Conservation (phyloP, 2,797 vertebrate genomes). For the Mormyrus hasselquistii region DNA sequence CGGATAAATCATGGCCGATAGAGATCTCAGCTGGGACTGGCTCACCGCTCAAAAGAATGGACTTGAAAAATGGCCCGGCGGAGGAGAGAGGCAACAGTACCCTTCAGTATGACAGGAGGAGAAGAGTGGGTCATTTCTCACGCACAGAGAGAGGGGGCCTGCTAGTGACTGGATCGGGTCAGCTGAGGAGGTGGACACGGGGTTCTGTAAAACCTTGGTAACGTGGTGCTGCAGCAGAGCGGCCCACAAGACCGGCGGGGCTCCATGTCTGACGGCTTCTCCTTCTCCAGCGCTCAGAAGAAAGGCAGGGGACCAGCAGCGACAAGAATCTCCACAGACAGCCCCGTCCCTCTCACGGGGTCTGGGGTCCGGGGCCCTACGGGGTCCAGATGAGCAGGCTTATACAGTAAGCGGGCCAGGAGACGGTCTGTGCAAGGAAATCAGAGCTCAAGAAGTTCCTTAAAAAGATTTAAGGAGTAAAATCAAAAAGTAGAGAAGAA, state of each 20-base stretch:
- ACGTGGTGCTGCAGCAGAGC: background rate
- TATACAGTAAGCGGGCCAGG: background rate
- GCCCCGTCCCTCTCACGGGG: background rate
- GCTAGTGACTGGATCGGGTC: slow-evolving; percentile 15
- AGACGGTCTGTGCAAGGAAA: background rate
- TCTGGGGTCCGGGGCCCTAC: background rate
- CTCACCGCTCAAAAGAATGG: slow-evolving; percentile 60
- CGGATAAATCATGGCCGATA: slow-evolving; percentile 66
- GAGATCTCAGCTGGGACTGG: slow-evolving; percentile 71
- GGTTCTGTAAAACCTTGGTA: background rate
- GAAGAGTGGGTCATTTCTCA: slow-evolving; percentile 67
- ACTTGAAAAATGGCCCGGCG: slow-evolving; percentile 56
- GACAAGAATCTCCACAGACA: background rate
- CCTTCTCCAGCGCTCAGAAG: background rate
- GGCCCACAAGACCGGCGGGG: background rate
- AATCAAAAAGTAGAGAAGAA: background rate
- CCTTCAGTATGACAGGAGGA: slow-evolving; percentile 66
- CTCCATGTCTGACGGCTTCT: background rate
- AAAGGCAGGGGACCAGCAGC: background rate
- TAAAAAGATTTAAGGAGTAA: background rate
- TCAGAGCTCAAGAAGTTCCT: background rate
- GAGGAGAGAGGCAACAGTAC: slow-evolving; percentile 57
- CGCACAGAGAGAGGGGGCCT: slow-evolving; percentile 32
- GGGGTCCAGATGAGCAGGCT: background rate
- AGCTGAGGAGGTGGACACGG: background rate